Conservation (phyloP, 2,113 vertebrate species). For the Stigmatopora nigra region DNA sequence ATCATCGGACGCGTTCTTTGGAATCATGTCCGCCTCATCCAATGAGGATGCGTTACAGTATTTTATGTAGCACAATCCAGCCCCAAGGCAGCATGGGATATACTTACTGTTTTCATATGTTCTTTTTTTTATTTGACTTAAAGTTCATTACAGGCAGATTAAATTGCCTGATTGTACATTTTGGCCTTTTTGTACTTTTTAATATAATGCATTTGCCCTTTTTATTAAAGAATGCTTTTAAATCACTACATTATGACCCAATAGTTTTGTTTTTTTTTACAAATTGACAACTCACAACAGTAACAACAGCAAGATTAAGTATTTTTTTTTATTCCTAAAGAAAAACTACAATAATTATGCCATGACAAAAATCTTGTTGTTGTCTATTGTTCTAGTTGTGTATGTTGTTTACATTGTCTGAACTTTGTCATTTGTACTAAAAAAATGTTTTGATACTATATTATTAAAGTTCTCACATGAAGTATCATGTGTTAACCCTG, state of each 20-base stretch:
- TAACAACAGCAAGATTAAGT: conserved; percentile 32
- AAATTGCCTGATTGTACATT: conserved; percentile 51
- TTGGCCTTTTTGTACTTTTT: conserved; percentile 53
- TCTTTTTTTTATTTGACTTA: conserved; percentile 49
- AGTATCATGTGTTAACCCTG: conserved; percentile 59
- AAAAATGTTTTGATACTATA: conserved; percentile 70
- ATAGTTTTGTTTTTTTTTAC: conserved; percentile 39
- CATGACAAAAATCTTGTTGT: conserved; percentile 39
- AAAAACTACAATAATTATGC: conserved; percentile 33
- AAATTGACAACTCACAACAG: conserved; percentile 37
- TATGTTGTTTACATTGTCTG: conserved; percentile 65
- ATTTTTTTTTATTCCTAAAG: conserved; percentile 25
- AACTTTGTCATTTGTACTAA: conserved; percentile 70
- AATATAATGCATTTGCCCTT: conserved; percentile 48
- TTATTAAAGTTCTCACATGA: conserved; percentile 64
- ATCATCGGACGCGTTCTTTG: conserved; percentile 46
- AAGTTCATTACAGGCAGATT: conserved; percentile 44
- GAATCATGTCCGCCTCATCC: conserved; percentile 38
- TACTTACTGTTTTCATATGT: conserved; percentile 25
- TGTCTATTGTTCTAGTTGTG: conserved; percentile 46
- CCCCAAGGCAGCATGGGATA: conserved; percentile 53
- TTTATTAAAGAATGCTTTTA: conserved; percentile 35
- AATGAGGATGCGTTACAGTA: conserved; percentile 40
- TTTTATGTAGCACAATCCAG: conserved; percentile 64
- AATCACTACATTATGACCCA: conserved; percentile 52